A percentile compares a stretch with the other conserved stretches of the same genome.
These are phyloP conservation scores for Papilio machaon DNA, from an alignment of 1,140 invertebrate genomes.

Conservation along the genomic window DNA sequence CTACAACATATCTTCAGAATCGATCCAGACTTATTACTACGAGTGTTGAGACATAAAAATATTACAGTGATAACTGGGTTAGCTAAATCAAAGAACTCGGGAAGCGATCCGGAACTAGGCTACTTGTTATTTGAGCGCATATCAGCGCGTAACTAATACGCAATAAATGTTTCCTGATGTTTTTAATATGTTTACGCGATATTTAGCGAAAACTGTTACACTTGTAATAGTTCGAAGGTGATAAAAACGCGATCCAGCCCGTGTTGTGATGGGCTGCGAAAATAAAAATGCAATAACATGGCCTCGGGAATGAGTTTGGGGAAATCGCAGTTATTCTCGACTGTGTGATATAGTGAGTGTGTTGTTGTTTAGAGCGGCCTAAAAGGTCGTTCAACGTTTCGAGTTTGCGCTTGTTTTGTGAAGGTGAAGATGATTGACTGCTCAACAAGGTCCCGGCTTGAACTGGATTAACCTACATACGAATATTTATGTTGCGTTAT, in stretches of 20 bases:
- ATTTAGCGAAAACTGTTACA: constrained; percentile 5
- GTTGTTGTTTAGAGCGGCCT: constrained; percentile 55
- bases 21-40: constrained; percentile 33
- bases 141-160: constrained; percentile 12
- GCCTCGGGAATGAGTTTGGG: constrained; percentile 55
- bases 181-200: constrained; percentile 25
- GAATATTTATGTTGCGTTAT: constrained; percentile 22
- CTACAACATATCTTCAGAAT: constrained; percentile 43
- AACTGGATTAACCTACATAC: constrained; percentile 56
- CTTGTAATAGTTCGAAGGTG: constrained; percentile 39
- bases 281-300: constrained; percentile 43
- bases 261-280: constrained; percentile 45
- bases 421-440: constrained; percentile 58
- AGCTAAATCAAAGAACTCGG: constrained; percentile 23
- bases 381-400: constrained; percentile 54
- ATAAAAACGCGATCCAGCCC: constrained; percentile 44
- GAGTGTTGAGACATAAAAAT: background rate
- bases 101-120: constrained; percentile 25
- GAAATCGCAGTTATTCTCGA: constrained; percentile 55
- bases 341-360: constrained; percentile 57
- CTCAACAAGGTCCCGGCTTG: constrained; percentile 51
- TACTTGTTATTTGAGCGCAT: background rate
- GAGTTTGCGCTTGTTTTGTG: constrained; percentile 44
- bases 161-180: constrained; percentile 20
- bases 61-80: constrained; percentile 23